Base-by-base conservation (phyloP, 2,888 invertebrate species). In the Artemia sinica region DNA sequence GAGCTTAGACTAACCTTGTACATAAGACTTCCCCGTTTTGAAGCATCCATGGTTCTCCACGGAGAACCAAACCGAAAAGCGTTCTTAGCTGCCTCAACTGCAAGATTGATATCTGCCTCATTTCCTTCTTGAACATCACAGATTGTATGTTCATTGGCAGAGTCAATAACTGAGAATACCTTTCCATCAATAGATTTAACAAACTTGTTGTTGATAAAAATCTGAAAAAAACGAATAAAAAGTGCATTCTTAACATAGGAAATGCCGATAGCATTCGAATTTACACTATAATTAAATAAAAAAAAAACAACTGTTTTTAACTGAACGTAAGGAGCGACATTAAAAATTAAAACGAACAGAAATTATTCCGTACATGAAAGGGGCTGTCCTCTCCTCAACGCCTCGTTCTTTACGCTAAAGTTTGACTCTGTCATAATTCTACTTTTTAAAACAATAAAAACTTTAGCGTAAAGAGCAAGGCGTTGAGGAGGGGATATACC, bases 91-190 rank as follows among this genome's bases (percentile, higher is more conserved):
- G 82, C 82, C 69, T 75, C 75, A 10, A 83, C 83, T n/a, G 83
- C 83, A 68, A 76, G 76, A 72, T 84, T 81, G 12, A 83, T 78
- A 76, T 84, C 83, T 67, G 76, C 79, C 79, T 89, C 88, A 77
- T 88, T 88, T 70, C 85, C 94, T 80, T 91, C 92, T 68, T 89
- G 83, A 66, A 94, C 84, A 74, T 89, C 82, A 12, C 80, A 78
- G 74, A 94, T 89, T 73, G 85, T 84, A 74, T 84, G 80, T 71
- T 85, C 90, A 74, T 85, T 89, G 41, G 86, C 81, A 67, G 95
- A 94, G 78, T 95, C 93, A 74, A 88, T 77, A 7, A 89, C 88
- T 41, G 86, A 80, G 79, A 94, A 97, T 4, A 86, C 91, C 78
- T 91, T 91, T 69, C 89, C 88, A 76, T 87, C 89, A 48, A 82